Conservation (phyloP, 2,797 vertebrate species). For the Cyclura pinguis region DNA sequence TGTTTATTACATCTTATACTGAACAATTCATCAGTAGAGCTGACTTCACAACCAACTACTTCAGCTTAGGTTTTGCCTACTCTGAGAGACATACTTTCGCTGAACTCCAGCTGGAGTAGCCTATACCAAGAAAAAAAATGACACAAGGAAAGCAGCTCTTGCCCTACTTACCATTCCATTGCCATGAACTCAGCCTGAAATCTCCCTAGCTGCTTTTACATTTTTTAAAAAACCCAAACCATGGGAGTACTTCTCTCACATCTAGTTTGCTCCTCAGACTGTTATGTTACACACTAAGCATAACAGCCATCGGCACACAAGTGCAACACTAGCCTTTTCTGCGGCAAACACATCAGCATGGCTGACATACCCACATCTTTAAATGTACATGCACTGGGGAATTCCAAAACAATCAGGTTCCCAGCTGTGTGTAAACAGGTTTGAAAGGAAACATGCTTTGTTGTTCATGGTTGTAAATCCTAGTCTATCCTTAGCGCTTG, state of each 20-base stretch:
- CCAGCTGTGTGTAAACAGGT: not conserved
- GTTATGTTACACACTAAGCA: not conserved
- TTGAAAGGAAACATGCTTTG: not conserved
- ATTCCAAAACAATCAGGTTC: not conserved
- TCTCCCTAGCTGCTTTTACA: not conserved
- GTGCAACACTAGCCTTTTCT: not conserved
- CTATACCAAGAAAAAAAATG: not conserved
- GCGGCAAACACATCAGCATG: not conserved
- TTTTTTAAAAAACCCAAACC: not conserved
- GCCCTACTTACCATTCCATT: no score
- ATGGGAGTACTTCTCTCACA: not conserved
- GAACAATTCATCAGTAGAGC: constrained; percentile 58
- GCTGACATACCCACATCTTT: not conserved
- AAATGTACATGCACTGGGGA: not conserved
- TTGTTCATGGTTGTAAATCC: not conserved
- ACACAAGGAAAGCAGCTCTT: not conserved
- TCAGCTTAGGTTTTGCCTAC: constrained; percentile 5
- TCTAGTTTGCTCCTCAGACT: not conserved
- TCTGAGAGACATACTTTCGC: constrained; percentile 25
- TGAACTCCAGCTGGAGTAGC: not conserved
- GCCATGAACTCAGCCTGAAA: not conserved
- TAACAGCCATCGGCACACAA: not conserved
- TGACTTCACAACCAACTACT: constrained; percentile 19
- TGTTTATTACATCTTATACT: constrained; percentile 25
- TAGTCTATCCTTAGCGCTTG: not conserved